Conservation (phyloP, 92 coral and sea anemone genomes). For the Paramuricea clavata region DNA sequence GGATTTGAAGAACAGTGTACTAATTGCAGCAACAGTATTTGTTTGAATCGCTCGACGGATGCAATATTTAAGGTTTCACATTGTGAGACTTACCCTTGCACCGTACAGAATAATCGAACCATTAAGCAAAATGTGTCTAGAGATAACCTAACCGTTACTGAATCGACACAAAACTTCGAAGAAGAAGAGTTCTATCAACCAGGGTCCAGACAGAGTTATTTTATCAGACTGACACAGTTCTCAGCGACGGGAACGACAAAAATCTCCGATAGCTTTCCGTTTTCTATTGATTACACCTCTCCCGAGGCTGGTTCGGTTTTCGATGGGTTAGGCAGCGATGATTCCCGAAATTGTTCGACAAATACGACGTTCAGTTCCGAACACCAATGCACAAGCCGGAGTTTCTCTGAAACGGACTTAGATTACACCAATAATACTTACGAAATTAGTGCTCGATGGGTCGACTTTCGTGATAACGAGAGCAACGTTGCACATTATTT, state of each 20-base stretch:
- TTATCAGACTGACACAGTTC: constrained; percentile 62
- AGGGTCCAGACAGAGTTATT: constrained; percentile 38
- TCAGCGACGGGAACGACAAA: constrained; percentile 81
- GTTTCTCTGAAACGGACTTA: constrained; percentile 88
- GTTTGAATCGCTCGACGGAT: background rate
- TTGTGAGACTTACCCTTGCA: constrained; percentile 30
- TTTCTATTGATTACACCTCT: constrained; percentile 89
- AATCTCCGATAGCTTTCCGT: constrained; percentile 74
- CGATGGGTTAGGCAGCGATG: constrained; percentile 95
- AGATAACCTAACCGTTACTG: constrained; percentile 37
- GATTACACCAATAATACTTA: constrained; percentile 90
- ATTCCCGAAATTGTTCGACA: constrained; percentile 79
- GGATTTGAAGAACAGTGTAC: constrained; percentile 81
- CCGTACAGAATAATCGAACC: background rate
- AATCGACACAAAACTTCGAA: constrained; percentile 4
- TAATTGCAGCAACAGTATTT: constrained; percentile 35
- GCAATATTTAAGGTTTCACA: constrained; percentile 35
- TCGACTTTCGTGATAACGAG: constrained; percentile 90
- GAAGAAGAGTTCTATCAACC: constrained; percentile 33
- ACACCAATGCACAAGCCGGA: constrained; percentile 91
- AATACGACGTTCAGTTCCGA: constrained; percentile 92
- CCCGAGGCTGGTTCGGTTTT: constrained; percentile 88
- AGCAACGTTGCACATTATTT: constrained; percentile 87
- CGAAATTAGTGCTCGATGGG: constrained; percentile 90
- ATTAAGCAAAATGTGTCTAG: constrained; percentile 14